These are phyloP conservation scores for Acrossocheilus fasciatus DNA, from an alignment of 2,797 vertebrate genomes.

Conservation along the genomic window DNA sequence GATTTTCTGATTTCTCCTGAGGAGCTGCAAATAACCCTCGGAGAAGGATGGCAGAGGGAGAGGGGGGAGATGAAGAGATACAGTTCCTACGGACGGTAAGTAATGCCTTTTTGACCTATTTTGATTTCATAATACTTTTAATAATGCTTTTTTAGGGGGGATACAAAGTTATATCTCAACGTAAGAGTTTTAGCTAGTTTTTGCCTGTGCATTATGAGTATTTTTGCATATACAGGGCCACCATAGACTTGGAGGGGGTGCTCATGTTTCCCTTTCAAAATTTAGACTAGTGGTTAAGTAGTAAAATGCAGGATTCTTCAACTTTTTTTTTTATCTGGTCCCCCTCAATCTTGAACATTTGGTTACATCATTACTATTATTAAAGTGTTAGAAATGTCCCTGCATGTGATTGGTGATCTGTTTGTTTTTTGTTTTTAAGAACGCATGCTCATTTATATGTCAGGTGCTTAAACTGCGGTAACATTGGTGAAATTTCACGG, in stretches of 20 bases:
- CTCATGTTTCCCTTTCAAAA: neutral
- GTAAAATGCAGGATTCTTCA: neutral
- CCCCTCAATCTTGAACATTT: neutral
- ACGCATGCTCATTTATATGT: neutral
- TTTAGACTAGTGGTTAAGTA: slow-evolving; percentile 7
- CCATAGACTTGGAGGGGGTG: neutral
- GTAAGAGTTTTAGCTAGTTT: neutral
- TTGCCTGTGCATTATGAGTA: slow-evolving; percentile 7
- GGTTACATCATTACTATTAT: neutral
- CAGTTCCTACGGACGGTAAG: slow-evolving; percentile 93
- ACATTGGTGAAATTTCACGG: neutral
- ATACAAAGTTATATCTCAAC: neutral
- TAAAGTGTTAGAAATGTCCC: neutral
- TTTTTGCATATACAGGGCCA: neutral
- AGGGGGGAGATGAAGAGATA: slow-evolving; percentile 92
- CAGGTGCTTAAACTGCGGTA: neutral
- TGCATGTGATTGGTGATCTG: neutral
- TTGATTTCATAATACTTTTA: neutral
- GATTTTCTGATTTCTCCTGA: slow-evolving; percentile 78
- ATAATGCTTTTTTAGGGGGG: neutral
- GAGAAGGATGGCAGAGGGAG: slow-evolving; percentile 90
- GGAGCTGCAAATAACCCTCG: slow-evolving; percentile 79
- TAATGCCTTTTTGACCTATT: slow-evolving; percentile 55
- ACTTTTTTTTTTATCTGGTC: neutral
- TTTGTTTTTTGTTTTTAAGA: neutral